Conservation (phyloP, 2,797 vertebrate species). For the Otolemur crassicaudatus region DNA sequence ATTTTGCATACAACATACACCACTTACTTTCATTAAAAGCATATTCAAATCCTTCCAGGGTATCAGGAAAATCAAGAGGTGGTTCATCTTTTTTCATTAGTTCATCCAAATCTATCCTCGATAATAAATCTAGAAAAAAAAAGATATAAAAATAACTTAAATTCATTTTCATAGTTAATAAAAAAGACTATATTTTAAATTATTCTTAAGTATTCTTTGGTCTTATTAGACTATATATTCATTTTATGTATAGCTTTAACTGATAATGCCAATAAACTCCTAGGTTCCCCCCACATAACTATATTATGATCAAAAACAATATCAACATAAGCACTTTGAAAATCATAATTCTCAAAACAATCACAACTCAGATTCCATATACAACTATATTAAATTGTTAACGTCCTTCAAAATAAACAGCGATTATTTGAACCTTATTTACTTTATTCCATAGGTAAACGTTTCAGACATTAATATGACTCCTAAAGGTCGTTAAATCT, state of each 20-base stretch:
- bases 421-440: conserved; percentile 43
- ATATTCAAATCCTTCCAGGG: conserved; percentile 98
- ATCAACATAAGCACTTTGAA: conserved; percentile 34
- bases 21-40: conserved; percentile 98
- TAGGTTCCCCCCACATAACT: conserved; percentile 10
- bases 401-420: conserved; percentile 35
- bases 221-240: background rate
- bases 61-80: conserved; percentile 96
- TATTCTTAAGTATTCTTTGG: conserved; percentile 39
- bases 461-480: conserved; percentile 34
- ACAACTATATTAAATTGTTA: background rate
- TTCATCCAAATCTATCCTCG: conserved; percentile 98
- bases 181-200: conserved; percentile 50
- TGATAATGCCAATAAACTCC: background rate
- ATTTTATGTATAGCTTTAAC: conserved; percentile 2
- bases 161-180: conserved; percentile 58
- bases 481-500: conserved; percentile 50
- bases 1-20: conserved; percentile 43
- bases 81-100: conserved; percentile 99
- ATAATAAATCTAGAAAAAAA: conserved; percentile 93
- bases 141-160: conserved; percentile 45
- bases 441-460: background rate
- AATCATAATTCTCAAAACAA: conserved; percentile 63
- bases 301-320: background rate
- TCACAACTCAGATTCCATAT: background rate